A percentile compares a stretch with the other conserved stretches of the same genome.
phyloP scores from a whole-genome alignment of 2,113 vertebrate species.

The Ciconia stormi region DNA sequence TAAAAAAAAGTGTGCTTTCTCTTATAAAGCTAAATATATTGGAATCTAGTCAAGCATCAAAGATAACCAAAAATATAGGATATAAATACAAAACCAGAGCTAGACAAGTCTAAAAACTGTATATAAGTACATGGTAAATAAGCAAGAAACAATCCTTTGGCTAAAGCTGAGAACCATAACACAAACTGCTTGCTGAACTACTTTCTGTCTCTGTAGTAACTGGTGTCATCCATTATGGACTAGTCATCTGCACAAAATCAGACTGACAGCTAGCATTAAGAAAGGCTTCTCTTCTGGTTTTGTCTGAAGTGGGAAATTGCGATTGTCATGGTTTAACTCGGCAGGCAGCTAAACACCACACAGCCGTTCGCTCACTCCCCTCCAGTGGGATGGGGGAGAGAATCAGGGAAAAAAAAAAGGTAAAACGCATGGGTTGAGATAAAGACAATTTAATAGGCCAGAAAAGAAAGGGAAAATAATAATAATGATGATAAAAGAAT shows the following conservation, averaged over 20 bases:
- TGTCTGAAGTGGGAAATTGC: background rate
- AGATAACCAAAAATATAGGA: background rate
- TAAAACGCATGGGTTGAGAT: no score
- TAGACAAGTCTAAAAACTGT: background rate
- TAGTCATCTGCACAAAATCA: constrained; percentile 13
- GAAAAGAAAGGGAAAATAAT: no score
- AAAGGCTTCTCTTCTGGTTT: background rate
- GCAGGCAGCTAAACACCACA: no score
- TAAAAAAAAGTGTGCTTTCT: background rate
- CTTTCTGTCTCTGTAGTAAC: background rate
- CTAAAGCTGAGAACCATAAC: background rate
- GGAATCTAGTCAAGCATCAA: background rate
- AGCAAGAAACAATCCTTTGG: background rate
- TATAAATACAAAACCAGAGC: background rate
- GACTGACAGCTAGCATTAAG: background rate
- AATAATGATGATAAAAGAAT: no score
- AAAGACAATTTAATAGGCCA: no score
- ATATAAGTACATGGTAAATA: background rate
- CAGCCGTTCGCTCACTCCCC: no score
- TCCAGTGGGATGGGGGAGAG: no score
- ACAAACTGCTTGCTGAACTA: background rate
- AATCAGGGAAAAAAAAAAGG: no score
- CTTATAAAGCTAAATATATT: background rate
- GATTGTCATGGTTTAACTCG: no score
- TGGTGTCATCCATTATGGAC: background rate